Percentiles rank a stretch among this genome's conserved stretches.
Conservation (phyloP, 2,797 vertebrate genomes). For the Gallinago solitaria region DNA sequence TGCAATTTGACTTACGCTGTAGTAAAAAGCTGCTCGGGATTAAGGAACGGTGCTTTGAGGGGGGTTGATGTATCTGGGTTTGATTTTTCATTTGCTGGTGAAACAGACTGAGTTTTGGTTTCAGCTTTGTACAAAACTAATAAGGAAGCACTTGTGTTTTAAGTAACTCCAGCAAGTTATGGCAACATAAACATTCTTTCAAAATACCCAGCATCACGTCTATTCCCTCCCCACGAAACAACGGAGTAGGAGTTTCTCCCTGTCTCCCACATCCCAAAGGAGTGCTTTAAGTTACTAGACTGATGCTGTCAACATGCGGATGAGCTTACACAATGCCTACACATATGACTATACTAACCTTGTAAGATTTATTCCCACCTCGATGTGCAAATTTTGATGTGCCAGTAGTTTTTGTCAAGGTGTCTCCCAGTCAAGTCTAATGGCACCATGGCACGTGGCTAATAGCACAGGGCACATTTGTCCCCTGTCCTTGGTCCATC, state of each 20-base stretch:
- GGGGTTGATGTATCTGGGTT: background rate
- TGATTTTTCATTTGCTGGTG: constrained; percentile 1
- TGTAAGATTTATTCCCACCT: background rate
- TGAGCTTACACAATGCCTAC: background rate
- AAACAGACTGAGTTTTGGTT: background rate
- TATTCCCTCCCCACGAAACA: rapidly evolving
- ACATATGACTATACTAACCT: rapidly evolving
- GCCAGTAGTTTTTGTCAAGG: background rate
- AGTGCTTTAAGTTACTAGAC: background rate
- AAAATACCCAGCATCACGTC: background rate
- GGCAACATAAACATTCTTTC: background rate
- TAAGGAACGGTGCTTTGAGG: background rate
- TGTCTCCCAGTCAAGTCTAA: background rate
- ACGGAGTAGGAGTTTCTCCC: background rate
- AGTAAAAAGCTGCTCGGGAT: background rate
- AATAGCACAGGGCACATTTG: background rate
- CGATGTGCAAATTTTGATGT: background rate
- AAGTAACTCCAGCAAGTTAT: background rate
- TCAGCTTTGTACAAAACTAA: background rate
- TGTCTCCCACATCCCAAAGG: background rate
- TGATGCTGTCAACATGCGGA: rapidly evolving
- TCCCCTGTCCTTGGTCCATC: background rate
- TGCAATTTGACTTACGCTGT: background rate
- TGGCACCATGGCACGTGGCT: rapidly evolving
- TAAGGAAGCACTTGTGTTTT: background rate